phyloP scores from a whole-genome alignment of 1,140 invertebrate species.

The Alviniconcha marisindica region DNA sequence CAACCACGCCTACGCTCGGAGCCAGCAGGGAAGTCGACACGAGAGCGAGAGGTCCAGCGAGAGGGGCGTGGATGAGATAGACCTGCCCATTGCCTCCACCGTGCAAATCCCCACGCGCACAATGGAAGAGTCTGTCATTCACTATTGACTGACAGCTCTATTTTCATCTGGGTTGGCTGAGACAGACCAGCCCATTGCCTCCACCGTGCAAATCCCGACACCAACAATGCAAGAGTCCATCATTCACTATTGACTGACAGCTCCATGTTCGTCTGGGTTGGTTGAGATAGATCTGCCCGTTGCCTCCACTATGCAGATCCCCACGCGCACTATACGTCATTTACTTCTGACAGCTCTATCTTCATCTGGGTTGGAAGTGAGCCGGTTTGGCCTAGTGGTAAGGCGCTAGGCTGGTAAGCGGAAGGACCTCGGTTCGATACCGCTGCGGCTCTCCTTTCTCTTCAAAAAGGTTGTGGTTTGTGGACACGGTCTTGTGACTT shows the following conservation, averaged over 20 bases:
- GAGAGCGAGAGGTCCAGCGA: conserved; percentile 38
- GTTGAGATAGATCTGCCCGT: conserved; percentile 45
- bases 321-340: conserved; percentile 1
- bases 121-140: conserved; percentile 16
- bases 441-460: no score
- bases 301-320: conserved; percentile 26
- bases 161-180: no score
- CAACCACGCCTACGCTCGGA: conserved; percentile 46
- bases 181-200: conserved; percentile 32
- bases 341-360: no score
- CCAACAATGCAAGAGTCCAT: conserved; percentile 11
- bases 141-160: no score
- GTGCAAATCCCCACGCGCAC: conserved; percentile 20
- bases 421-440: no score
- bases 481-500: no score
- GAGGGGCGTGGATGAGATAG: conserved; percentile 49
- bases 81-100: conserved; percentile 26
- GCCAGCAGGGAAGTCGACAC: conserved; percentile 22
- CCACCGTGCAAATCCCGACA: conserved; percentile 26
- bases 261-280: no score
- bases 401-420: no score
- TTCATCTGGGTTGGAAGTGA: no score
- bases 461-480: no score
- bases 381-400: no score
- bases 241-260: conserved; percentile 14